These are phyloP conservation scores for Nemotelus pantherinus DNA, from an alignment of 2,888 invertebrate genomes.

Conservation along the genomic window DNA sequence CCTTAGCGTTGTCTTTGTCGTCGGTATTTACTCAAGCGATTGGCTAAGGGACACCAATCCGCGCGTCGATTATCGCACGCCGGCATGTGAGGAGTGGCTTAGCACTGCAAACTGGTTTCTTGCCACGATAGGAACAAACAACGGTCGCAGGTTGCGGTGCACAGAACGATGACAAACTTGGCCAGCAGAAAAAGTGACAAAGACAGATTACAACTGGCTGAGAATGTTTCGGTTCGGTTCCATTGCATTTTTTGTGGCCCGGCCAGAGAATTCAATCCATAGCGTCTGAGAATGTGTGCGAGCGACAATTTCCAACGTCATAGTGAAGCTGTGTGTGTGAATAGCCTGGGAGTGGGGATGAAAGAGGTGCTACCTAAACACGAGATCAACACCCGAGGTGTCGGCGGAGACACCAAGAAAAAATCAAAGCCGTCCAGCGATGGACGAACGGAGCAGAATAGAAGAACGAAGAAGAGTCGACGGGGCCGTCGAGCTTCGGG, in stretches of 20 bases:
- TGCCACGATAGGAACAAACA: neutral
- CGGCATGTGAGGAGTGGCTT: conserved; percentile 51
- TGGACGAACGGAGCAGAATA: conserved; percentile 48
- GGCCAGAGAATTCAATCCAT: neutral
- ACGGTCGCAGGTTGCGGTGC: neutral
- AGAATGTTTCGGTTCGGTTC: neutral
- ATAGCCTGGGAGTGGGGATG: conserved; percentile 46
- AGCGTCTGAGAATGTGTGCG: neutral
- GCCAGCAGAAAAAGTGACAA: conserved; percentile 37
- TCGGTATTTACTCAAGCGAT: conserved; percentile 63
- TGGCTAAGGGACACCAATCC: conserved; percentile 63
- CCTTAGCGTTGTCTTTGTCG: conserved; percentile 37
- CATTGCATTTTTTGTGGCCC: neutral
- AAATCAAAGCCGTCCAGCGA: conserved; percentile 39
- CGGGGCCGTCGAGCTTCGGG: neutral
- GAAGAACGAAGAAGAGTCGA: neutral
- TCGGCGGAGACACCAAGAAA: conserved; percentile 57
- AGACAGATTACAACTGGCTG: conserved; percentile 30
- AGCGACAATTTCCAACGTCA: neutral
- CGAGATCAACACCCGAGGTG: conserved; percentile 64
- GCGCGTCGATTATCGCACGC: conserved; percentile 59
- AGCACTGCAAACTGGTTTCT: conserved; percentile 33
- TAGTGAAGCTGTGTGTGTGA: conserved; percentile 10
- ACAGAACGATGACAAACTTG: neutral
- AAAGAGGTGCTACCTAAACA: conserved; percentile 56